Evolutionary conservation across 2,888 invertebrate genomes (phyloP).

Genomic region (Tuta absoluta): DNA sequence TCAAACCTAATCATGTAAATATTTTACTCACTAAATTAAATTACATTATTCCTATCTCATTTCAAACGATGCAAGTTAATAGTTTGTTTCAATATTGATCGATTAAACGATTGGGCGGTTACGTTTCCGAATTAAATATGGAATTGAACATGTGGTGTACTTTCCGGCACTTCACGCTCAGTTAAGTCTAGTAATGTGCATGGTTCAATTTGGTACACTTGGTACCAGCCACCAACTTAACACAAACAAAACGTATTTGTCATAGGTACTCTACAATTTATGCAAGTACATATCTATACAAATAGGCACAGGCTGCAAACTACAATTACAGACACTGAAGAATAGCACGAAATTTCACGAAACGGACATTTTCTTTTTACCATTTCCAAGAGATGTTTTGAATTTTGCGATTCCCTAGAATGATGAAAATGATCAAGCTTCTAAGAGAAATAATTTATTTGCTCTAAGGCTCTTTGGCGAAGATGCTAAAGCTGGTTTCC

Average conservation of each 20-base stretch:
- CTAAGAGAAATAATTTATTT: slow-evolving; percentile 10
- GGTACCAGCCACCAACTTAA: slow-evolving; percentile 7
- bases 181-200: slow-evolving; percentile 33
- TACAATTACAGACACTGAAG: background rate
- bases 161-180: slow-evolving; percentile 38
- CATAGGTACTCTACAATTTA: background rate
- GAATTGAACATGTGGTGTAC: slow-evolving; percentile 36
- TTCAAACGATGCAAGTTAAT: slow-evolving; percentile 1
- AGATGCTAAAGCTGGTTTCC: slow-evolving; percentile 9
- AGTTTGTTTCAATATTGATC: slow-evolving; percentile 21
- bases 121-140: slow-evolving; percentile 34
- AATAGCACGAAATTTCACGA: background rate
- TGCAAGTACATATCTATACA: background rate
- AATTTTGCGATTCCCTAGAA: background rate
- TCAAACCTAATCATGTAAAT: slow-evolving; percentile 21
- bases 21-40: slow-evolving; percentile 18
- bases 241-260: slow-evolving; percentile 1
- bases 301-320: too few relatives aligned
- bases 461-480: background rate
- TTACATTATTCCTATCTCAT: slow-evolving; percentile 9
- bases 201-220: background rate
- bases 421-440: background rate
- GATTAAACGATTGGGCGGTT: slow-evolving; percentile 31
- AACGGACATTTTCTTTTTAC: background rate
- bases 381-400: background rate